Conservation (phyloP, 2,888 invertebrate species). For the Leucophenga maculata region DNA sequence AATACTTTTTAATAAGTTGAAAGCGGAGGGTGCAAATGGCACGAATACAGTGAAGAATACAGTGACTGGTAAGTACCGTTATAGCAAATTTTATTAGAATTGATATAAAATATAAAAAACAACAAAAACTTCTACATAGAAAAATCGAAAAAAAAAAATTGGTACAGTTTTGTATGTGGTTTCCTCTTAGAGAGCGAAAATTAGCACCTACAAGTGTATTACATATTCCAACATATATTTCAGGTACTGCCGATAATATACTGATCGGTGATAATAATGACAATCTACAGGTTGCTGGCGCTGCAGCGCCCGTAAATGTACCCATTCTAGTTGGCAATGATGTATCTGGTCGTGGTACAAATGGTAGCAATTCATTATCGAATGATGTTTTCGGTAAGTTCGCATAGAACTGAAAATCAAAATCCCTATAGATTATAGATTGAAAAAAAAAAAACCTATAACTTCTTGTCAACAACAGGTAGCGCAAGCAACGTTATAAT, state of each 20-base stretch:
- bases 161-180: too few species aligned
- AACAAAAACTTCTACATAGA: too few species aligned
- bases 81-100: too few species aligned
- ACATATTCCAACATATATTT: not conserved
- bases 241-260: not conserved
- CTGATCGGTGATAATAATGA: not conserved
- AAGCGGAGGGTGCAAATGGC: not conserved
- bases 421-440: too few species aligned
- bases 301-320: not conserved
- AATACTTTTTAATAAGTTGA: not conserved
- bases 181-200: too few species aligned
- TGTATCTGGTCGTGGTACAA: slow-evolving; percentile 9
- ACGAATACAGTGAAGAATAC: not conserved
- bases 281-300: not conserved
- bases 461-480: not conserved
- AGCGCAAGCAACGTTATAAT: not conserved
- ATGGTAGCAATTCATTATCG: slow-evolving; percentile 7
- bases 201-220: too few species aligned
- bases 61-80: not conserved
- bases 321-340: not conserved
- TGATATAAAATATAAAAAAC: too few species aligned
- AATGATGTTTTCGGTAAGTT: too few species aligned
- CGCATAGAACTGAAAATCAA: too few species aligned
- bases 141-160: too few species aligned
- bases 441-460: too few species aligned